Base-by-base conservation (phyloP, 2,888 invertebrate genomes). In the Pachydiplax longipennis region DNA sequence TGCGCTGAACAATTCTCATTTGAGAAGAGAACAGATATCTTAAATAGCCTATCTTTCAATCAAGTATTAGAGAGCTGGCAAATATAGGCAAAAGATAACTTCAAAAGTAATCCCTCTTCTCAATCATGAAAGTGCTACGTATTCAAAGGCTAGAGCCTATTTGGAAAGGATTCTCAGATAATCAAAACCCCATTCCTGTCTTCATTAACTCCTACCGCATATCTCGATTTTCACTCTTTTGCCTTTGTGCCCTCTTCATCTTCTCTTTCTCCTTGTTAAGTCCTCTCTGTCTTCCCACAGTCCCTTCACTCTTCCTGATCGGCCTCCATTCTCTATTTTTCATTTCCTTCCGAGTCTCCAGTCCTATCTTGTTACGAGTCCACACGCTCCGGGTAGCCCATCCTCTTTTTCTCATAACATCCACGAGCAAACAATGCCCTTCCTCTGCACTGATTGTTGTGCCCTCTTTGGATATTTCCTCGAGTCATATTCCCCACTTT, bases 401-500 rank as follows among this genome's bases (percentile, higher is more conserved):
- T 87, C 58, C 87, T 87, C 87, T 58, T 61, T 58, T 87, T 87
- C 87, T 87, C 87, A 87, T 87, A 61, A 83, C 83, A 83, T 83
- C 83, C 83, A 25, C 83, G 31, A 83, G 61, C 87, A 87, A 87
- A 87, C 87, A 87, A 87, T 87, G 87, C 87, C 61, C 87, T 65
- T 40, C 61, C 53, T 61, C 87, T 87, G 61, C 87, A 87, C 87
- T 87, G 87, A 87, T 87, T 87, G 87, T 87, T 58, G 61, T 87
- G 61, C 61, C 87, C 61, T 61, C 61, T 65, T 87, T 37, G 37
- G 87, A 61, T 65, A 87, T 87, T 87, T 87, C 87, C 61, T 87
- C 87, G 61, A 87, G 87, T 87, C 87, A 87, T 87, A 87, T 87
- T 87, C 87, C 87, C 87, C 87, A 61, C 87, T 87, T 87, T 87